Conservation (phyloP, 1,140 invertebrate genomes). For the Scaptodrosophila lebanonensis region DNA sequence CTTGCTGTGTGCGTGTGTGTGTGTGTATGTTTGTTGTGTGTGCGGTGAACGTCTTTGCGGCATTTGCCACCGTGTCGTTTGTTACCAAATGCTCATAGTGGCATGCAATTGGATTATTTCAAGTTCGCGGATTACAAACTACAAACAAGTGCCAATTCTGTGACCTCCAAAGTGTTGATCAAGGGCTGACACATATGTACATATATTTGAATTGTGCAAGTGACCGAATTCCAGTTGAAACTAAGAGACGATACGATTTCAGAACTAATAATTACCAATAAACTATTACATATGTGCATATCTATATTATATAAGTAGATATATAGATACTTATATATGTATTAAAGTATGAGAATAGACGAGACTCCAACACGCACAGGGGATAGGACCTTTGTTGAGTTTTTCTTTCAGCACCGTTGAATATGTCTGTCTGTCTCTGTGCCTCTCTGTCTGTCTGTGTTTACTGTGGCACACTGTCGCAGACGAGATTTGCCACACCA, state of each 20-base stretch:
- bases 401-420: too few species aligned
- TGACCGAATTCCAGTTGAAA: too few species aligned
- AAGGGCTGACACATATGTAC: too few species aligned
- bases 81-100: slow-evolving; percentile 9
- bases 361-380: slow-evolving; percentile 5
- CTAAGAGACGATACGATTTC: too few species aligned
- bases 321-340: not conserved
- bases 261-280: too few species aligned
- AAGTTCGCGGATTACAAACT: slow-evolving; percentile 23
- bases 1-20: slow-evolving; percentile 2
- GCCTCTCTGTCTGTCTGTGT: not conserved
- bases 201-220: too few species aligned
- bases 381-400: slow-evolving; percentile 35
- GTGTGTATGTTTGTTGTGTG: too few species aligned
- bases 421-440: slow-evolving; percentile 11
- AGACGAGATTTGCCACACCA: slow-evolving; percentile 73
- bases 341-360: slow-evolving; percentile 3
- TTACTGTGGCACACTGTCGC: slow-evolving; percentile 18
- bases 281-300: too few species aligned
- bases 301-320: too few species aligned
- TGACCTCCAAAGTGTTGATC: too few species aligned
- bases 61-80: too few species aligned
- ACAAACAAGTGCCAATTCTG: too few species aligned
- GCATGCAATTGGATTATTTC: slow-evolving; percentile 40
- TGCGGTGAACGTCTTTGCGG: not conserved